These are phyloP conservation scores for Hyaena hyaena DNA, from an alignment of 2,113 vertebrate genomes.

Conservation along the genomic window DNA sequence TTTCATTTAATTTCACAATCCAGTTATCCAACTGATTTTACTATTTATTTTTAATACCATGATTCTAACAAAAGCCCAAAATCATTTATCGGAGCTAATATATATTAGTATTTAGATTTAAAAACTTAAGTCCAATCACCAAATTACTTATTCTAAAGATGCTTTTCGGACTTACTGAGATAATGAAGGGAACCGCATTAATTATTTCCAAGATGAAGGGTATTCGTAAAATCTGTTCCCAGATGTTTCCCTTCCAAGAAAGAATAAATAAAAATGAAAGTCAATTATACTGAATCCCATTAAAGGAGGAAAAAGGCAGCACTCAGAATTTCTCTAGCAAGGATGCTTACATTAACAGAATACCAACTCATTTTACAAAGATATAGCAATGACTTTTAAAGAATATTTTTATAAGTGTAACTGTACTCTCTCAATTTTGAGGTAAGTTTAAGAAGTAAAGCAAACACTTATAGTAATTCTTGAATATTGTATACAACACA, in stretches of 20 bases:
- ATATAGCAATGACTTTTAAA: neutral
- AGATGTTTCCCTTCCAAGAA: conserved; percentile 91
- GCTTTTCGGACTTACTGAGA: conserved; percentile 86
- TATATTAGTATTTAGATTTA: neutral
- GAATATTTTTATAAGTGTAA: conserved; percentile 4
- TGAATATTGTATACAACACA: neutral
- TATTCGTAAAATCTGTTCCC: conserved; percentile 91
- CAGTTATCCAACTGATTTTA: neutral
- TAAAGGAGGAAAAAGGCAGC: conserved; percentile 21
- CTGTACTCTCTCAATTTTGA: neutral
- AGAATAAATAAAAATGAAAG: conserved; percentile 66
- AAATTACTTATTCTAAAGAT: neutral
- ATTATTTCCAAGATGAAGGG: conserved; percentile 92
- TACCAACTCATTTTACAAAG: neutral
- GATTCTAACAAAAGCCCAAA: conserved; percentile 12
- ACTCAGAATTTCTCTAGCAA: conserved; percentile 63
- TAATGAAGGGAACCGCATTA: conserved; percentile 92
- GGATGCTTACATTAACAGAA: neutral
- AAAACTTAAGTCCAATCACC: conserved; percentile 9
- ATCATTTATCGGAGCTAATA: neutral
- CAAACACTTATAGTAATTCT: neutral
- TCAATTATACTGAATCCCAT: conserved; percentile 19
- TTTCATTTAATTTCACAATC: conserved; percentile 41
- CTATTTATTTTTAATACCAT: neutral
- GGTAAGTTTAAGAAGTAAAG: neutral